These are phyloP conservation scores for Masnerella sp. DNA, from an alignment of 2,888 invertebrate species.

Conservation along the genomic window DNA sequence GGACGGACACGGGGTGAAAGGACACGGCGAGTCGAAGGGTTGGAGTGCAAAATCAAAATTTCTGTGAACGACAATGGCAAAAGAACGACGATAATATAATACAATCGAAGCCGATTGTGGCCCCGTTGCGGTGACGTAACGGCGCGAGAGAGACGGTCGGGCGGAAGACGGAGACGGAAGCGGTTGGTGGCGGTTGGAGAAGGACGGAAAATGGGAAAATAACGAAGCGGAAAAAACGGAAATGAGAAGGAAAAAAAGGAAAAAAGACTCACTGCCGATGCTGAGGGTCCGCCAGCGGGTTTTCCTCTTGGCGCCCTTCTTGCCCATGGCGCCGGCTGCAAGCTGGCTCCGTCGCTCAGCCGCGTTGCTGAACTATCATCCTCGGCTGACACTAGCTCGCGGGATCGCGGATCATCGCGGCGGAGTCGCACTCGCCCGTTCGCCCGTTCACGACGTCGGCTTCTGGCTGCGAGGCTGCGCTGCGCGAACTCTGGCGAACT, in stretches of 20 bases:
- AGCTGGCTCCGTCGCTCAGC: conserved; percentile 37
- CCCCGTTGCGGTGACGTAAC: conserved; percentile 28
- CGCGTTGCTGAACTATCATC: conserved; percentile 7
- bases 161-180: no score
- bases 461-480: not conserved
- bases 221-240: not conserved
- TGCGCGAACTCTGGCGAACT: not conserved
- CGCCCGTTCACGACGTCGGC: no score
- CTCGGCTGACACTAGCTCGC: conserved; percentile 37
- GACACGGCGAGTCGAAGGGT: not conserved
- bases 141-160: conserved; percentile 9
- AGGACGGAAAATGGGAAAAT: no score
- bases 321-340: conserved; percentile 79
- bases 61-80: not conserved
- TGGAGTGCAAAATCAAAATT: not conserved
- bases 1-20: not conserved
- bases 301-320: conserved; percentile 80
- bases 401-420: conserved; percentile 13
- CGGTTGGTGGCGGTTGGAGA: no score
- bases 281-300: conserved; percentile 83
- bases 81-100: no score
- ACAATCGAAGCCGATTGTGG: conserved; percentile 34
- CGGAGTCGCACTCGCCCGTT: not conserved
- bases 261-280: conserved; percentile 79
- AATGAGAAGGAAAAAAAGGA: not conserved